Base-by-base conservation (phyloP, 2,888 invertebrate genomes). In the Trachelus iudaicus region DNA sequence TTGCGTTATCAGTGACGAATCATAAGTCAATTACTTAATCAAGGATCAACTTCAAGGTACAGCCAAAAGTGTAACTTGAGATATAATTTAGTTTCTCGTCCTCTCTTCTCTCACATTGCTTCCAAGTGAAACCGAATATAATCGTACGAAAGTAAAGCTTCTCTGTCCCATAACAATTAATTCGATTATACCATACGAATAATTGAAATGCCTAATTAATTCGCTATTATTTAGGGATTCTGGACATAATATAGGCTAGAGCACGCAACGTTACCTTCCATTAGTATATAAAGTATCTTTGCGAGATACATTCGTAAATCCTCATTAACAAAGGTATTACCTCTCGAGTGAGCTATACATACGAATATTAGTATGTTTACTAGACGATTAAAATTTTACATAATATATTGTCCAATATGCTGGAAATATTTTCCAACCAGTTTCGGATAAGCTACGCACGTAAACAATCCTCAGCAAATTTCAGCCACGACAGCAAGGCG, bases 391-490 rank as follows among this genome's bases (percentile, higher is more conserved):
- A 79, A 79, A 82, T 85, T 86, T 85, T 85, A 83, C 86, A 82
- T 85, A 85, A 83, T 82, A 85, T 87, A 88, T 88, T 88, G 88
- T 88, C 88, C 84, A 82, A 84, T 85, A 83, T 81, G 74, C 23
- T 73, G 74, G 74, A 35, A 73, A 33, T 23, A n/a, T 3, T 33
- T 34, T 73, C 74, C 74, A 73, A 35, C 34, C 35, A 73, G 34
- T 23, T 56, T 56, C 40, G 23, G 23, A 56, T 56, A 56, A 56
- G 4, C 23, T 23, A 56, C 15, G 40, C 40, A 23, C 40, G 40
- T 56, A 56, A 56, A 56, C 40, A 23, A 56, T 56, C 23, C 23
- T 23, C 23, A 56, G 40, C 1, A 56, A 56, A 23, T 40, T 40
- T 40, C 1, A 56, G 40, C 4, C 0, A 6, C 9, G 23, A 56